Evolutionary conservation across 2,113 vertebrate species (phyloP).

Genomic region (Petaurus breviceps): DNA sequence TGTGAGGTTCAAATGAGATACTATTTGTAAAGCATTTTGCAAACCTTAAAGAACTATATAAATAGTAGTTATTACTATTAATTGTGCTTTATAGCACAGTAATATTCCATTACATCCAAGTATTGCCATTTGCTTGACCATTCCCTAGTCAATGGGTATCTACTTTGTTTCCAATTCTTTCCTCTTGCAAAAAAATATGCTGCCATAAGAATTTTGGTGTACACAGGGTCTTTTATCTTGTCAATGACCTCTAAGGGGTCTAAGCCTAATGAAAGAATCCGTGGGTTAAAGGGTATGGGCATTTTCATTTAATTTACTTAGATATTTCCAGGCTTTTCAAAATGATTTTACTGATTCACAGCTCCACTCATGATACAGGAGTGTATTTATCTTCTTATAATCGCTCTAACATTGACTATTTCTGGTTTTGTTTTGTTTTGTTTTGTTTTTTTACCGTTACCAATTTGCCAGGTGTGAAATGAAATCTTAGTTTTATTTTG

Average conservation of each 20-base stretch:
- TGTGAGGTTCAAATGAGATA: background rate
- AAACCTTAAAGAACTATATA: background rate
- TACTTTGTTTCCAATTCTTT: background rate
- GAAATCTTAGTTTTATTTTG: background rate
- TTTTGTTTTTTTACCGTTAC: background rate
- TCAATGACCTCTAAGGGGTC: background rate
- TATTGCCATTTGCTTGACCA: background rate
- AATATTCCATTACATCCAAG: background rate
- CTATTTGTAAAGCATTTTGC: background rate
- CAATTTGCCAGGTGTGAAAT: background rate
- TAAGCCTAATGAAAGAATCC: background rate
- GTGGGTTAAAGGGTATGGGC: background rate
- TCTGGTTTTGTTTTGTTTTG: background rate
- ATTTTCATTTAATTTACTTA: background rate
- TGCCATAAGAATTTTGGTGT: too few relatives aligned
- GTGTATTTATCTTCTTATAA: background rate
- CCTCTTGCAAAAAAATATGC: too few relatives aligned
- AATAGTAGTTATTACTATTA: background rate
- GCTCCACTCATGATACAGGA: background rate
- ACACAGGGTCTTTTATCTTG: background rate
- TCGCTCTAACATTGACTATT: background rate
- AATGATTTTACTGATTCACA: background rate
- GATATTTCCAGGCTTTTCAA: background rate
- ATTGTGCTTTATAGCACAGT: background rate
- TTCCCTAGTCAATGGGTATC: background rate